A percentile compares a stretch with the other conserved stretches of the same genome.
These are phyloP conservation scores for Hipparchia semele DNA, from an alignment of 2,888 invertebrate genomes.

Conservation along the genomic window DNA sequence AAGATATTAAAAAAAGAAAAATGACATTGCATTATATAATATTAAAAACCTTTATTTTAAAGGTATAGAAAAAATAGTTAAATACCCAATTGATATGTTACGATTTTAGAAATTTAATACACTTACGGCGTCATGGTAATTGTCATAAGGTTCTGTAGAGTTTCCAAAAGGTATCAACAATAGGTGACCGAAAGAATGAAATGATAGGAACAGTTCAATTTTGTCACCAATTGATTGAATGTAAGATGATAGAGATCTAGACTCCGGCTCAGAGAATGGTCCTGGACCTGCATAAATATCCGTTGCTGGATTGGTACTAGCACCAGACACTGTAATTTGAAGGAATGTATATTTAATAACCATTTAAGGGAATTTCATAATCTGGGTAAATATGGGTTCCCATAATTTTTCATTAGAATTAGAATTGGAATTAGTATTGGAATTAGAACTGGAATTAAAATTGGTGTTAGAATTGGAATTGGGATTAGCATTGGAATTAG, in stretches of 20 bases:
- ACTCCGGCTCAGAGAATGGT: slow-evolving; percentile 89
- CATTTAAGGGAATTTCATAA: no score
- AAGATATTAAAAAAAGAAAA: no score
- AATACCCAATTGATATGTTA: no score
- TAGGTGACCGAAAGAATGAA: slow-evolving; percentile 90
- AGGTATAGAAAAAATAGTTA: no score
- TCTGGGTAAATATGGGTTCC: no score
- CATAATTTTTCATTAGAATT: no score
- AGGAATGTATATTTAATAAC: not conserved
- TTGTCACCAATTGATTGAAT: slow-evolving; percentile 72
- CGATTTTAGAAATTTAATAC: not conserved
- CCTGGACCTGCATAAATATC: slow-evolving; percentile 86
- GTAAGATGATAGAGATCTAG: slow-evolving; percentile 79
- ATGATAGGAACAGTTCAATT: slow-evolving; percentile 85
- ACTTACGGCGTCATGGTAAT: slow-evolving; percentile 83
- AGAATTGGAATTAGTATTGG: no score
- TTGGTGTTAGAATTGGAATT: no score
- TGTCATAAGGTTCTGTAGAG: slow-evolving; percentile 79
- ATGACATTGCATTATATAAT: no score
- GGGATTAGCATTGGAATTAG: no score
- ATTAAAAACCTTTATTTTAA: no score
- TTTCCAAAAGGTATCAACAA: slow-evolving; percentile 88
- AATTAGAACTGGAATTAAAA: no score
- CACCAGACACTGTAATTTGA: slow-evolving; percentile 70
- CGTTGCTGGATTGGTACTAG: slow-evolving; percentile 81